Evolutionary conservation across 2,113 vertebrate species (phyloP).

Genomic region (Chinchilla lanigera): DNA sequence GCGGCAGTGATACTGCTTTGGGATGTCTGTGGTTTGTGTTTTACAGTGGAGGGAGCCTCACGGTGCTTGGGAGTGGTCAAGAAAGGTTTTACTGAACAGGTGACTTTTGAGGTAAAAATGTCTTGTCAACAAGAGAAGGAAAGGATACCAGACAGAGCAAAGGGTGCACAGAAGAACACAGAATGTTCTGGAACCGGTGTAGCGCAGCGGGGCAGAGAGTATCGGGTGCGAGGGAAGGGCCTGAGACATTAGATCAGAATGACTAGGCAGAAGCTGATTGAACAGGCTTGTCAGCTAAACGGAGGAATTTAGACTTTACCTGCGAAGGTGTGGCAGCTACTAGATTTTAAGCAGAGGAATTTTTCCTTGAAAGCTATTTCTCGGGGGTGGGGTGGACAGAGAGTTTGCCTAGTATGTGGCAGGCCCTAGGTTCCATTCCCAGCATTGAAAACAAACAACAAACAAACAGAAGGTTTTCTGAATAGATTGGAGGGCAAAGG

Average conservation of each 20-base stretch:
- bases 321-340: not conserved
- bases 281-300: not conserved
- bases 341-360: slow-evolving; percentile 11
- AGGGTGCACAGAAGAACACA: not conserved
- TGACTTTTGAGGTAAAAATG: slow-evolving; percentile 23
- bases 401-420: not conserved
- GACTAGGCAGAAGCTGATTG: slow-evolving; percentile 37
- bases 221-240: not conserved
- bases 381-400: not conserved
- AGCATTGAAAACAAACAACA: not conserved
- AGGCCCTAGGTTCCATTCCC: not conserved
- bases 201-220: not conserved
- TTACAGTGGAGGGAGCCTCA: slow-evolving; percentile 10
- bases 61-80: not conserved
- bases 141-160: slow-evolving; percentile 2
- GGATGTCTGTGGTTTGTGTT: not conserved
- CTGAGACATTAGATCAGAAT: not conserved
- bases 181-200: not conserved
- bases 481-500: not conserved
- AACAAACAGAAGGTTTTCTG: not conserved
- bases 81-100: slow-evolving; percentile 23
- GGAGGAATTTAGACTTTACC: slow-evolving; percentile 47
- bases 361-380: not conserved
- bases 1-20: not conserved
- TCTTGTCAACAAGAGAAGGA: not conserved